Evolutionary conservation across 1,140 invertebrate species (phyloP).

Genomic region (Belonocnema kinseyi): DNA sequence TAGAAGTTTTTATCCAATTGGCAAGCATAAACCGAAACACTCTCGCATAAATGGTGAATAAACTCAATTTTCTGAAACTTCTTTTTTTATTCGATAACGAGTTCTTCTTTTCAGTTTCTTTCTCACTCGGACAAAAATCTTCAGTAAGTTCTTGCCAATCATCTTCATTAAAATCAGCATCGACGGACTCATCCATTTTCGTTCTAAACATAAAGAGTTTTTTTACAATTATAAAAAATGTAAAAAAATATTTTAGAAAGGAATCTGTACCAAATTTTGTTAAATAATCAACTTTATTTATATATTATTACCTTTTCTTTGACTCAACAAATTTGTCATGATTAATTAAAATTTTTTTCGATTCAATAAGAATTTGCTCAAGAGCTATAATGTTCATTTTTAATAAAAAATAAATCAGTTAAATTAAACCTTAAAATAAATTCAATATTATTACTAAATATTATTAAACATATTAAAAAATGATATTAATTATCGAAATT

Average conservation of each 20-base stretch:
- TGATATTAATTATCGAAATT: neutral
- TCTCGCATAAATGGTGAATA: slow-evolving; percentile 62
- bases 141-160: slow-evolving; percentile 35
- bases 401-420: neutral
- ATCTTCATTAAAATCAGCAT: neutral
- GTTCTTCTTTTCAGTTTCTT: slow-evolving; percentile 37
- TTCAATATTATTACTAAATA: neutral
- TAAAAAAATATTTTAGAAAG: neutral
- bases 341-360: slow-evolving; percentile 16
- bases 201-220: neutral
- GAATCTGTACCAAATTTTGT: neutral
- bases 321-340: slow-evolving; percentile 6
- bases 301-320: neutral
- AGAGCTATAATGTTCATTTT: slow-evolving; percentile 8
- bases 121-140: neutral
- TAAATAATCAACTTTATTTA: neutral
- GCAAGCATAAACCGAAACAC: slow-evolving; percentile 63
- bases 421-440: neutral
- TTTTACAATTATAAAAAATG: neutral
- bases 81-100: slow-evolving; percentile 26
- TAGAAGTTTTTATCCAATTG: slow-evolving; percentile 45
- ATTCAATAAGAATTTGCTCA: slow-evolving; percentile 20
- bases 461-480: neutral
- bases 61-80: slow-evolving; percentile 44
- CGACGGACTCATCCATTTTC: slow-evolving; percentile 2